Evolutionary conservation across 2,797 vertebrate species (phyloP), one percentile per base, ranked within the genome.

Genomic region (Enteromius argenteus): DNA sequence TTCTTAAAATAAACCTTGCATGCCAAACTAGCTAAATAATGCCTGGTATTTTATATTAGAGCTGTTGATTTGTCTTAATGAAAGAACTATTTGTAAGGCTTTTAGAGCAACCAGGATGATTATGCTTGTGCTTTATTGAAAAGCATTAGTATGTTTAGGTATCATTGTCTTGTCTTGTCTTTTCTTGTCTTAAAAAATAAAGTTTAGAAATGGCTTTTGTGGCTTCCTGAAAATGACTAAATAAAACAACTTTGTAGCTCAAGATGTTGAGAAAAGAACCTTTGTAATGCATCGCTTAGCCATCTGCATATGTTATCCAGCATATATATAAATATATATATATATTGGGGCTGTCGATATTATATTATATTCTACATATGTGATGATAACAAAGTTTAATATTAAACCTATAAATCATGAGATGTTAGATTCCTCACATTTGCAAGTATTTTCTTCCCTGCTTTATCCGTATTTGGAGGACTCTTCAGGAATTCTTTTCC

Each of bases 1-100:
- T 78, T 78, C 15, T 64, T 44, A 5, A 77, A 77, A 77, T 62
- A 19, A 44, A 44, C 44, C 15, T 60, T 78, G 44, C 8, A n/a
- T 64, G 4, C 13, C 37, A 62, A 62, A 8, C 11, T 14, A 35
- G 30, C 19, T 14, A 23, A 75, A 75, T 56, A 0, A 56, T 14
- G 32, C 56, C 5, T 7, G 13, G 11, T 37, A 15, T 64, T 30
- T 78, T 62, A 30, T 49, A 15, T 21, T 46, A 9, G 23, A 32
- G 14, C 15, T 64, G 15, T 64, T 32, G 14, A 32, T 62, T 62
- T 62, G 58, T 7, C 27, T 64, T 64, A 64, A 64, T 64, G 14
- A 64, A 64, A 64, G 6, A 14, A 64, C 27, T 27, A 8, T 64
- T 32, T 64, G 60, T 32, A 64, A 32, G 32, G 60, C 60, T 32